Percentiles rank a stretch among this genome's conserved stretches.
These are phyloP conservation scores for Rhynchophorus ferrugineus DNA, from an alignment of 1,140 invertebrate genomes.

Conservation along the genomic window DNA sequence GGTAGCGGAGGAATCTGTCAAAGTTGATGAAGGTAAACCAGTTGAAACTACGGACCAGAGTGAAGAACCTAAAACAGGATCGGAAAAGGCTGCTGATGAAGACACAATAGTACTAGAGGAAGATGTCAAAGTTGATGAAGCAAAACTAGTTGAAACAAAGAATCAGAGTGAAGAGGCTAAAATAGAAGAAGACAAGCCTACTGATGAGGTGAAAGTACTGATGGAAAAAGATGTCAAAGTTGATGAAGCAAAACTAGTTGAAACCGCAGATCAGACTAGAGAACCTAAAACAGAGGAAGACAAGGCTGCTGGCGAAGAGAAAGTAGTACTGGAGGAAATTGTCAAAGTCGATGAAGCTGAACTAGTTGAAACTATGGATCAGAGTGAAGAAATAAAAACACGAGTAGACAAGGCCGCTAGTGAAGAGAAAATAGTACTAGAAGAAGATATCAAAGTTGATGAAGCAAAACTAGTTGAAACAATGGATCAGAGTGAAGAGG, in stretches of 20 bases:
- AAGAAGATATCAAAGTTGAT: too few relatives aligned
- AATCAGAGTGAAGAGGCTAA: slow-evolving; percentile 17
- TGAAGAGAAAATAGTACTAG: neutral
- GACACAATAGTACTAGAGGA: neutral
- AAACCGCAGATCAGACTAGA: too few relatives aligned
- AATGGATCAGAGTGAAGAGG: too few relatives aligned
- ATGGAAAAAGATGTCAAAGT: neutral
- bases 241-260: neutral
- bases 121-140: neutral
- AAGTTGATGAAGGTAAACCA: too few relatives aligned
- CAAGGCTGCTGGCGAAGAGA: neutral
- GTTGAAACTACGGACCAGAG: neutral
- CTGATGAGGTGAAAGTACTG: neutral
- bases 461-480: too few relatives aligned
- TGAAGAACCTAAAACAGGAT: neutral
- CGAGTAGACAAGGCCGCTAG: neutral
- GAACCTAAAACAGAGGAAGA: too few relatives aligned
- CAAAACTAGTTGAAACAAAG: too few relatives aligned
- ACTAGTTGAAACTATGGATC: neutral
- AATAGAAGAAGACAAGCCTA: slow-evolving; percentile 15
- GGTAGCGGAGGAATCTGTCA: neutral
- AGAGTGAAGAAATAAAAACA: neutral
- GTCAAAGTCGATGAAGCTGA: neutral
- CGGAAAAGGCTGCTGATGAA: neutral
- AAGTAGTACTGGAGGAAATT: neutral